Base-by-base conservation (phyloP, 1,140 invertebrate genomes). In the Ceratina calcarata region DNA sequence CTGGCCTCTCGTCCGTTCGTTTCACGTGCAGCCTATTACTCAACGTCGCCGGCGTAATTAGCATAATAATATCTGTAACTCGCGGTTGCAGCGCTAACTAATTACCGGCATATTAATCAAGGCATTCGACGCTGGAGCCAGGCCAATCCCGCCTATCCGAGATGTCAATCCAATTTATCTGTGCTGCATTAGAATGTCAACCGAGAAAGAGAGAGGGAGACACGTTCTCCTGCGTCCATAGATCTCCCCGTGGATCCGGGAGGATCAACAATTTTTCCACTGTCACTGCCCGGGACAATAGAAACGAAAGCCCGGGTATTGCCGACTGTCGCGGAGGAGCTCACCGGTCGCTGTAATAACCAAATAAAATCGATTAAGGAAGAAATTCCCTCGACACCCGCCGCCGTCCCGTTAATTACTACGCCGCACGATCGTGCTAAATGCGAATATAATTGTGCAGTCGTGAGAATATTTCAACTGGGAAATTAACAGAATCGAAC, bases 1-100 rank as follows among this genome's bases (percentile, higher is more conserved):
- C 77, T 77, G 67, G 76, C 75, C 65, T 80, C 82, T 80, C 82
- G 79, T 77, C 51, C 85, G 71, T 87, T 80, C 37, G 80, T 78
- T 88, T 88, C 87, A 88, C 84, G 87, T 83, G 85, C 85, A 88
- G 75, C 78, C 87, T 82, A 88, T 88, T 88, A 88, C 82, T 88
- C 87, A 88, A 88, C 85, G 87, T 88, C 87, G 65, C 71, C 80
- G 72, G 75, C 87, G 86, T 88, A 88, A 88, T 88, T 88, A 88
- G 87, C 87, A 88, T 88, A 88, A 88, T 88, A 88, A 88, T 88
- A 88, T 88, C 87, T 88, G 86, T 88, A 88, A 88, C 87, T 88
- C 85, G 83, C 87, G 83, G 85, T 88, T 88, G 87, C 81, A 88
- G 61, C 87, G 87, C 79, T 87, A 88, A 88, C 87, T 88, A 88